Evolutionary conservation across 2,113 vertebrate genomes (phyloP).

Genomic region (Campylomormyrus numenius): DNA sequence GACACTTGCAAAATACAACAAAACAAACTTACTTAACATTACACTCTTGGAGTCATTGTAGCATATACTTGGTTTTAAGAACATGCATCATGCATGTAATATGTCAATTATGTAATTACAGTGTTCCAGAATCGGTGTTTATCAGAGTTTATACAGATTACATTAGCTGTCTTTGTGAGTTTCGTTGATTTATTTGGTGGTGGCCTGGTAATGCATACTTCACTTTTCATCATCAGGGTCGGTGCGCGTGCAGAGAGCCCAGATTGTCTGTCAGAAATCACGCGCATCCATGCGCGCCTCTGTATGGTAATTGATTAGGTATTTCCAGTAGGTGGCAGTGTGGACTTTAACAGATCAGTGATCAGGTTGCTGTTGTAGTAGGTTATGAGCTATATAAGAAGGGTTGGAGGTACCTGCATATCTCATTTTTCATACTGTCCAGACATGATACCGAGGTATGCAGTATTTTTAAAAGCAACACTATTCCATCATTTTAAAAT

Average conservation of each 20-base stretch:
- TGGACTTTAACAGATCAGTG: neutral
- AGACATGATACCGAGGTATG: neutral
- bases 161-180: neutral
- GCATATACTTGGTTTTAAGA: neutral
- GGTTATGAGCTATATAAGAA: neutral
- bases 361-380: neutral
- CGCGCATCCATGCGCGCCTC: neutral
- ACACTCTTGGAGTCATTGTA: neutral
- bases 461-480: neutral
- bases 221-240: neutral
- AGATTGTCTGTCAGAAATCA: neutral
- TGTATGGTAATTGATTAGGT: neutral
- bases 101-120: neutral
- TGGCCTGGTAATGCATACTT: neutral
- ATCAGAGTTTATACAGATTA: neutral
- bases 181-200: neutral
- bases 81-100: neutral
- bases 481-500: neutral
- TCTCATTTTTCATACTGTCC: neutral
- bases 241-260: neutral
- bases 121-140: neutral
- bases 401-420: neutral
- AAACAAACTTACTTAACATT: neutral
- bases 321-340: neutral
- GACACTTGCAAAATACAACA: neutral